phyloP scores from a whole-genome alignment of 2,113 vertebrate genomes.

The Megaceryle torquata region DNA sequence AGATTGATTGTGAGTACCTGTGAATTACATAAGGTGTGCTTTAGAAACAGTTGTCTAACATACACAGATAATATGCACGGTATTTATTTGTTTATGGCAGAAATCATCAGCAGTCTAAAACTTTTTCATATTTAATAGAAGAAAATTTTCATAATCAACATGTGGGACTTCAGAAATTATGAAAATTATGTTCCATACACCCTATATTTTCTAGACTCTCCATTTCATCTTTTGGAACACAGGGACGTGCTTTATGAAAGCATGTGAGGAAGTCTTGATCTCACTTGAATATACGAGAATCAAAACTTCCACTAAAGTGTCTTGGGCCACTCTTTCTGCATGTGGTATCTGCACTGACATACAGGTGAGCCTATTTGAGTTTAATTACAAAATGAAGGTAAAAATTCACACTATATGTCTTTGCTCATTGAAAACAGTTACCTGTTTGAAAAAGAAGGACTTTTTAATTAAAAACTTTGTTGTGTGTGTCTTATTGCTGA shows the following conservation, averaged over 20 bases:
- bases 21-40: neutral
- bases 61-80: neutral
- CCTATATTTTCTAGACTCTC: neutral
- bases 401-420: neutral
- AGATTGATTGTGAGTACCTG: neutral
- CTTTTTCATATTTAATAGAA: neutral
- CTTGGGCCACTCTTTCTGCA: neutral
- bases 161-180: neutral
- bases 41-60: neutral
- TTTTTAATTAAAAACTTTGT: neutral
- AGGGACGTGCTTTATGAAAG: neutral
- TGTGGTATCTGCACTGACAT: neutral
- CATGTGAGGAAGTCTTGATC: neutral
- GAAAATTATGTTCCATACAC: neutral
- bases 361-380: neutral
- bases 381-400: neutral
- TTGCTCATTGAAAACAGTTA: neutral
- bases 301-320: neutral
- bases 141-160: neutral
- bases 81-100: neutral
- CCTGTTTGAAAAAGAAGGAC: neutral
- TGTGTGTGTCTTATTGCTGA: neutral
- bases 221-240: neutral
- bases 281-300: neutral
- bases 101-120: neutral